These are phyloP conservation scores for Neodontobutis hainanensis DNA, from an alignment of 2,113 vertebrate species.

Conservation along the genomic window DNA sequence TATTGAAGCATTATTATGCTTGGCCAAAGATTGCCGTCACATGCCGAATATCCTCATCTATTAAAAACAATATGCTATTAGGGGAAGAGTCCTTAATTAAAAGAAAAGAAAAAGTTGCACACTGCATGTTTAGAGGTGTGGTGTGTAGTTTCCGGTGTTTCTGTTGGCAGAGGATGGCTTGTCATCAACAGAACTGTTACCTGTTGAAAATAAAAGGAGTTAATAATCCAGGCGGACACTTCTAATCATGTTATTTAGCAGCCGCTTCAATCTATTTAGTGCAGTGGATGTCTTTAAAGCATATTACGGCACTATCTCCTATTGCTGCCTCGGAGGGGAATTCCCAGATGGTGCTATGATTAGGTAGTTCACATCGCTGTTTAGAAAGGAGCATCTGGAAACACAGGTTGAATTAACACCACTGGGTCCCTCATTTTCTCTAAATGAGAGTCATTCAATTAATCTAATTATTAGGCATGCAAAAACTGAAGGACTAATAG, in stretches of 20 bases:
- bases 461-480: conserved; percentile 80
- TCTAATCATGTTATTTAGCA: conserved; percentile 64
- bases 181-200: background rate
- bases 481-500: conserved; percentile 76
- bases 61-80: too few relatives aligned
- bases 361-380: conserved; percentile 76
- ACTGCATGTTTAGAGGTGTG: background rate
- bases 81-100: too few relatives aligned
- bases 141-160: background rate
- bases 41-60: too few relatives aligned
- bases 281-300: conserved; percentile 67
- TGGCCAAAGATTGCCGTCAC: too few relatives aligned
- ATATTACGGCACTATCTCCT: conserved; percentile 63
- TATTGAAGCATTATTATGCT: too few relatives aligned
- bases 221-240: conserved; percentile 77
- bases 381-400: conserved; percentile 79
- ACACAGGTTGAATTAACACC: conserved; percentile 79
- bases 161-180: background rate
- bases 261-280: conserved; percentile 66
- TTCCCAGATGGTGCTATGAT: conserved; percentile 78
- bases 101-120: too few relatives aligned
- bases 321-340: conserved; percentile 73
- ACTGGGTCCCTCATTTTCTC: conserved; percentile 73
- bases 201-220: conserved; percentile 71
- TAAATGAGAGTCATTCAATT: conserved; percentile 82